Percentiles rank a stretch among this genome's conserved stretches.
Conservation (phyloP, 1,140 invertebrate genomes). For the Chironomus tepperi region DNA sequence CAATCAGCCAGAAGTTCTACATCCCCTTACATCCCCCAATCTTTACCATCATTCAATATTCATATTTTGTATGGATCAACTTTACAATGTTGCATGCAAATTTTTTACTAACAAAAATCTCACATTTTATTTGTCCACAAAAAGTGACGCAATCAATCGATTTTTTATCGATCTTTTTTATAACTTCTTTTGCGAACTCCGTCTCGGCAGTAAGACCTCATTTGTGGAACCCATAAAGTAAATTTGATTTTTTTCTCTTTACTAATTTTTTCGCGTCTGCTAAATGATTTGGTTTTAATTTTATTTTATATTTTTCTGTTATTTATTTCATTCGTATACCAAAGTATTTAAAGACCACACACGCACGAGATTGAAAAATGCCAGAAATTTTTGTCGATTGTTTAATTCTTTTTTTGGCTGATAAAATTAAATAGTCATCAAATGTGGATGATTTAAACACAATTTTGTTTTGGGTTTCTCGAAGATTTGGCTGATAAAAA, state of each 20-base stretch:
- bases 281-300: slow-evolving; percentile 7
- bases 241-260: not conserved
- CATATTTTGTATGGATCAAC: not conserved
- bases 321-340: not conserved
- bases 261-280: not conserved
- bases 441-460: no score
- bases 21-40: no score
- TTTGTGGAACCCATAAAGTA: not conserved
- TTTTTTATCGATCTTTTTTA: slow-evolving; percentile 11
- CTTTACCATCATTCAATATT: no score
- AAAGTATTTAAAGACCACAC: not conserved
- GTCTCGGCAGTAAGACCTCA: no score
- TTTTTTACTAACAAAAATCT: not conserved
- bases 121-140: slow-evolving; percentile 20
- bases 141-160: slow-evolving; percentile 12
- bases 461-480: no score
- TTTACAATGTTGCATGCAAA: slow-evolving; percentile 16
- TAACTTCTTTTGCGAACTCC: not conserved
- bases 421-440: no score
- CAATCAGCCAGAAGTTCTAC: no score
- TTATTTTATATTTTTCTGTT: no score
- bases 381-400: not conserved
- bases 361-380: not conserved
- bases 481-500: no score
- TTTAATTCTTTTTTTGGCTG: not conserved